Conservation (phyloP, 2,113 vertebrate genomes). For the Sander lucioperca region DNA sequence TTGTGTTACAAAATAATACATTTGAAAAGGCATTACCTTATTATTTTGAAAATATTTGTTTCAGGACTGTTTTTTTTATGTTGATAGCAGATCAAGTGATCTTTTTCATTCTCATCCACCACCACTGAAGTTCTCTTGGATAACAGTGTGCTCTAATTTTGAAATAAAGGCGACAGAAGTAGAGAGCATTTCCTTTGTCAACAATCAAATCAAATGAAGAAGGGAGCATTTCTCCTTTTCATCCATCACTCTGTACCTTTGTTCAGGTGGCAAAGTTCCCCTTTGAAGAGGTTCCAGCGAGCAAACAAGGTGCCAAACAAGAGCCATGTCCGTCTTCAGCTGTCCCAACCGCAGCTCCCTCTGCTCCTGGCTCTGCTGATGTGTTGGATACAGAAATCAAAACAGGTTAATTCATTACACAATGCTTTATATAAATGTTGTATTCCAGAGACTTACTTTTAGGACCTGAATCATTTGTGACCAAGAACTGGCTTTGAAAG, state of each 20-base stretch:
- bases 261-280: slow-evolving; percentile 86
- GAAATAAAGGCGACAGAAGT: not conserved
- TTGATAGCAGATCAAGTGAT: not conserved
- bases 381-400: slow-evolving; percentile 45
- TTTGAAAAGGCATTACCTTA: not conserved
- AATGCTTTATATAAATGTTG: not conserved
- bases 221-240: slow-evolving; percentile 5
- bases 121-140: not conserved
- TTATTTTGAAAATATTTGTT: not conserved
- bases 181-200: not conserved
- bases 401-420: slow-evolving; percentile 41
- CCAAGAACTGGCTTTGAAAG: not conserved
- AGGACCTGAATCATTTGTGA: not conserved
- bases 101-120: not conserved
- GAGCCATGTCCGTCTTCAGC: slow-evolving; percentile 60
- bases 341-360: slow-evolving; percentile 8
- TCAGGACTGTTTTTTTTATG: not conserved
- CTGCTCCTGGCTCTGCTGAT: slow-evolving; percentile 46
- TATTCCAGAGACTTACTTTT: not conserved
- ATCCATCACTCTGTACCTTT: slow-evolving; percentile 4
- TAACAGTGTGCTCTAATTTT: too few species aligned
- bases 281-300: slow-evolving; percentile 90
- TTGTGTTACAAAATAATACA: slow-evolving; percentile 7
- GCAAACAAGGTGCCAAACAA: slow-evolving; percentile 74
- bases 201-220: not conserved